Evolutionary conservation across 2,888 invertebrate genomes (phyloP), one percentile per base, ranked within the genome.

Genomic region (Drosophila colorata): DNA sequence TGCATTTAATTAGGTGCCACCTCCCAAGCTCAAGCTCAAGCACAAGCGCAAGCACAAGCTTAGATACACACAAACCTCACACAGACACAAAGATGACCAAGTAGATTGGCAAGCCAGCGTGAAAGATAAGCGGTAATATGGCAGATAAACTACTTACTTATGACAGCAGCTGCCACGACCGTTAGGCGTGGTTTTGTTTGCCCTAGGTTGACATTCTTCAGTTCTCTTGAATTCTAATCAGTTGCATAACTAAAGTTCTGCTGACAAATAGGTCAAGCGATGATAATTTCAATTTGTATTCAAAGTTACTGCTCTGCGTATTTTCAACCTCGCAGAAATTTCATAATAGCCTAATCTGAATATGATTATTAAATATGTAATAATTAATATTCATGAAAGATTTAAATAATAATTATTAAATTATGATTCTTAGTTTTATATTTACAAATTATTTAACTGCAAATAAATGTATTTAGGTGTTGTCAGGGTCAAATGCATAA

Each of bases 101-200:
- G 31, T 44, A 49, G 68, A 59, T 61, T 74, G 66, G 55, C 73
- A 72, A 64, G 56, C 41, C 46, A 47, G 73, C 88, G 88, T 61
- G 70, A 77, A 61, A 81, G 82, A 88, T 87, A 78, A 87, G 85
- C 78, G 81, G 69, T 71, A 71, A 68, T 68, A 66, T 70, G 76
- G 69, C 72, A 70, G 55, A 70, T 56, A 60, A 66, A 18, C n/a
- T 25, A 28, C 25, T 13, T 51, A 23, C 33, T 7, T 41, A 49
- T 20, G 46, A 57, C 49, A 51, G 52, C 48, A 31, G 28, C 47
- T 37, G 25, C 8, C 23, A 4, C n/a, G n/a, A 72, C 85, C 85
- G 87, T 87, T 84, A 87, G 85, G n/a, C 40, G 47, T 5, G 38
- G 65, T 49, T 57, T 79, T 88, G 74, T 69, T 79, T 83, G 64